Conservation (phyloP, 2,797 vertebrate genomes). For the Peromyscus melanophrys region DNA sequence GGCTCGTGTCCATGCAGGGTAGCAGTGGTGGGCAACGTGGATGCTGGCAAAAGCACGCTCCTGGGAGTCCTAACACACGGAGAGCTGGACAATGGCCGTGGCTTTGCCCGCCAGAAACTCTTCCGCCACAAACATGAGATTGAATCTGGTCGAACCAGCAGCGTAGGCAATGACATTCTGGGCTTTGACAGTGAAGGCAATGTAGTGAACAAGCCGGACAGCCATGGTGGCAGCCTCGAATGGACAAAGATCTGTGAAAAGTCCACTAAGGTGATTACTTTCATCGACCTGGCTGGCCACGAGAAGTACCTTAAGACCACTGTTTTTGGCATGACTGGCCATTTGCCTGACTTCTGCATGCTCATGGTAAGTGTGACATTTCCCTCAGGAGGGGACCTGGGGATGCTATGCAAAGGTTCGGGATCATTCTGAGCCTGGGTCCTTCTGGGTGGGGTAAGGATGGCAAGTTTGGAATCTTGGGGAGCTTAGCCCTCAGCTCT, state of each 20-base stretch:
- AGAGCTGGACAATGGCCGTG: constrained; percentile 98
- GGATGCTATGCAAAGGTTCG: too few species aligned
- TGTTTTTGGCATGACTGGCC: constrained; percentile 98
- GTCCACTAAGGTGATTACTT: constrained; percentile 98
- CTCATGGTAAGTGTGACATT: constrained; percentile 93
- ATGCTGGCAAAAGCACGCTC: constrained; percentile 98
- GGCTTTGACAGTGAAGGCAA: constrained; percentile 98
- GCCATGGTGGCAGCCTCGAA: constrained; percentile 97
- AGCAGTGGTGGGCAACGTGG: constrained; percentile 98
- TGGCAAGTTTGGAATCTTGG: neutral
- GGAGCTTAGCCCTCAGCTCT: neutral
- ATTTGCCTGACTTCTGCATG: constrained; percentile 99
- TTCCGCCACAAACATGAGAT: constrained; percentile 99
- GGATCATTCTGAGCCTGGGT: neutral
- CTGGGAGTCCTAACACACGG: constrained; percentile 98
- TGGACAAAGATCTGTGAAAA: constrained; percentile 99
- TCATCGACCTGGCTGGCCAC: constrained; percentile 97
- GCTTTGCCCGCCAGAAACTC: constrained; percentile 98
- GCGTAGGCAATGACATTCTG: constrained; percentile 98
- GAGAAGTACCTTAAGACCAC: constrained; percentile 99
- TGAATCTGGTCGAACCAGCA: constrained; percentile 98
- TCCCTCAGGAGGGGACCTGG: neutral
- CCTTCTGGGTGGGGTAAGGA: neutral
- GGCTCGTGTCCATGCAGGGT: constrained; percentile 90
- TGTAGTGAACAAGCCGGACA: constrained; percentile 98